Conservation (phyloP, 2,888 invertebrate genomes). For the Seira ritae region DNA sequence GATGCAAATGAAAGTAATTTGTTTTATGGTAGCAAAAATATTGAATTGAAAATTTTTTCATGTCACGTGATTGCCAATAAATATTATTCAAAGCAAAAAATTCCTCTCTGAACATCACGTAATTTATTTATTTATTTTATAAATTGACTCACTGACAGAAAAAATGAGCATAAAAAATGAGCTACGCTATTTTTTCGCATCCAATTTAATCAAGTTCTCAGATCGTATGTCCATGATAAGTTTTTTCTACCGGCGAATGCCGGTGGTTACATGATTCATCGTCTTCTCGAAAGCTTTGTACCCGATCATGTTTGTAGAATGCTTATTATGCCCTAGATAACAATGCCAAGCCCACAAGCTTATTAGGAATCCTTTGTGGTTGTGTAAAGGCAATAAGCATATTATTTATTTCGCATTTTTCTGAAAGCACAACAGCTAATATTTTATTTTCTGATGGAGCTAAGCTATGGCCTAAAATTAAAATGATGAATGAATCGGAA, state of each 20-base stretch:
- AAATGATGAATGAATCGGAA: too few relatives aligned
- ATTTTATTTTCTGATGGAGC: too few relatives aligned
- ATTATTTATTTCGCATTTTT: too few relatives aligned
- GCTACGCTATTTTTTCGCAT: background rate
- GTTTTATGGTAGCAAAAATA: too few relatives aligned
- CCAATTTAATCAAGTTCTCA: slow-evolving; percentile 11
- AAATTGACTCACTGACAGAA: slow-evolving; percentile 11
- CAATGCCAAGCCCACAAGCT: background rate
- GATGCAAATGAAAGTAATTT: too few relatives aligned
- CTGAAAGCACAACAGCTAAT: too few relatives aligned
- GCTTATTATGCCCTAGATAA: background rate
- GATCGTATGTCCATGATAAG: background rate
- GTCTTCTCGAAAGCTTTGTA: background rate
- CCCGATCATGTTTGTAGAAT: background rate
- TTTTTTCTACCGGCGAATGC: background rate
- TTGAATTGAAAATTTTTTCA: too few relatives aligned
- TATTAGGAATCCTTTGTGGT: background rate
- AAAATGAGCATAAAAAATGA: slow-evolving; percentile 11
- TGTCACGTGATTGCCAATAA: too few relatives aligned
- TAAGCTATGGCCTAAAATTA: too few relatives aligned
- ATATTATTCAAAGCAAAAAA: too few relatives aligned
- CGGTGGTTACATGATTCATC: background rate
- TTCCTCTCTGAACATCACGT: background rate
- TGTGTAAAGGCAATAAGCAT: background rate
- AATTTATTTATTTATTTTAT: background rate